A percentile compares a stretch with the other conserved stretches of the same genome.
phyloP scores from a whole-genome alignment of 2,797 vertebrate genomes.

The Hafferia zeledoni region DNA sequence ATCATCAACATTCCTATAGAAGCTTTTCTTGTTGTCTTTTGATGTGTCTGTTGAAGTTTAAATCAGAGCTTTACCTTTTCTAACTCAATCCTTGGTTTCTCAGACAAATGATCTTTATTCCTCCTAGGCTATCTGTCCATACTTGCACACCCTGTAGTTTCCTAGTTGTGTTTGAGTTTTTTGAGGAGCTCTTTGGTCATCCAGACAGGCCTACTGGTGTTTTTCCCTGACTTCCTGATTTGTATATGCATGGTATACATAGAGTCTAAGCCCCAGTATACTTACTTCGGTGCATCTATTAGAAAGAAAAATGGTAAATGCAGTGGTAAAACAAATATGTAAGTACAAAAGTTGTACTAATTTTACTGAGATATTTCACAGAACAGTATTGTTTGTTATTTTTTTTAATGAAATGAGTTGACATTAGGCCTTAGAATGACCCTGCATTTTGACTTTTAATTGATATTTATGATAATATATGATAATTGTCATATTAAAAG shows the following conservation, averaged over 20 bases:
- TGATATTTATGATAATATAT: background rate
- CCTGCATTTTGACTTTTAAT: background rate
- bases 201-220: background rate
- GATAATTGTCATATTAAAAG: background rate
- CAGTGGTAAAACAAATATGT: background rate
- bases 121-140: background rate
- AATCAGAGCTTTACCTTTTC: background rate
- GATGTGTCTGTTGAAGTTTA: background rate
- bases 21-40: background rate
- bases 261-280: background rate
- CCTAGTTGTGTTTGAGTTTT: background rate
- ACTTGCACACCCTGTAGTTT: background rate
- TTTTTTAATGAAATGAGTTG: accelerated
- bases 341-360: background rate
- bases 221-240: background rate
- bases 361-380: background rate
- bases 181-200: background rate
- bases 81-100: background rate
- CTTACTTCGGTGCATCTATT: background rate
- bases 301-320: background rate
- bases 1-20: background rate
- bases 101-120: background rate
- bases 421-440: background rate
- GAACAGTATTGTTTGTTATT: too few relatives aligned
- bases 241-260: background rate